phyloP scores from a whole-genome alignment of 2,888 invertebrate species.

The Drosophila tripunctata region DNA sequence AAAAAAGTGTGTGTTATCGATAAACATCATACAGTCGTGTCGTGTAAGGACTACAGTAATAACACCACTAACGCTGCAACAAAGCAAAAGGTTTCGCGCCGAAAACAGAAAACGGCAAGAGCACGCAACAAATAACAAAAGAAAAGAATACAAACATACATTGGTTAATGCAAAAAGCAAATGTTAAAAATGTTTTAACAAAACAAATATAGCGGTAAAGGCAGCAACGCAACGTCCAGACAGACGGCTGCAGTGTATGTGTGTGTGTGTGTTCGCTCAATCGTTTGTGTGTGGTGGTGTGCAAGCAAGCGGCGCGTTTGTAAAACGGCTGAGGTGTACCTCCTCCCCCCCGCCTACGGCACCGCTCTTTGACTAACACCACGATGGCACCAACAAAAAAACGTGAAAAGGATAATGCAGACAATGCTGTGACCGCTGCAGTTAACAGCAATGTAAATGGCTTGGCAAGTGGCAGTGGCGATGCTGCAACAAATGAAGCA shows the following conservation, averaged over 20 bases:
- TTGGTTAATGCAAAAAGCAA: neutral
- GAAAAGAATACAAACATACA: constrained; percentile 20
- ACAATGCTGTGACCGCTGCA: constrained; percentile 30
- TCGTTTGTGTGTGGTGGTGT: constrained; percentile 35
- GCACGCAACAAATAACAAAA: constrained; percentile 33
- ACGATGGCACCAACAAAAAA: constrained; percentile 83
- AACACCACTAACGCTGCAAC: constrained; percentile 70
- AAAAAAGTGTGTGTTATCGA: neutral
- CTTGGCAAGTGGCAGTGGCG: constrained; percentile 33
- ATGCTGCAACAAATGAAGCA: constrained; percentile 39
- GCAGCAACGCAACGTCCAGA: constrained; percentile 37
- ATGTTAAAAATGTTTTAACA: constrained; percentile 14
- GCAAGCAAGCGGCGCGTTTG: constrained; percentile 57
- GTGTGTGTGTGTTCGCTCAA: constrained; percentile 25
- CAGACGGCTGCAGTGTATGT: constrained; percentile 49
- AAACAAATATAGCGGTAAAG: constrained; percentile 14
- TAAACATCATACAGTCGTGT: constrained; percentile 46
- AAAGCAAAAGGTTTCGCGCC: constrained; percentile 77
- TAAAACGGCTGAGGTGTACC: constrained; percentile 35
- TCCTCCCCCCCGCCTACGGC: constrained; percentile 19
- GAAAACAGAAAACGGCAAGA: constrained; percentile 65
- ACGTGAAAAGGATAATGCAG: constrained; percentile 80
- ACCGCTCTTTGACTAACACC: constrained; percentile 11
- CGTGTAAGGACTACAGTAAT: constrained; percentile 53
- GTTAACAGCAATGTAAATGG: constrained; percentile 39